Conservation (phyloP, 2,888 invertebrate species). For the Cataglyphis altisquamis region DNA sequence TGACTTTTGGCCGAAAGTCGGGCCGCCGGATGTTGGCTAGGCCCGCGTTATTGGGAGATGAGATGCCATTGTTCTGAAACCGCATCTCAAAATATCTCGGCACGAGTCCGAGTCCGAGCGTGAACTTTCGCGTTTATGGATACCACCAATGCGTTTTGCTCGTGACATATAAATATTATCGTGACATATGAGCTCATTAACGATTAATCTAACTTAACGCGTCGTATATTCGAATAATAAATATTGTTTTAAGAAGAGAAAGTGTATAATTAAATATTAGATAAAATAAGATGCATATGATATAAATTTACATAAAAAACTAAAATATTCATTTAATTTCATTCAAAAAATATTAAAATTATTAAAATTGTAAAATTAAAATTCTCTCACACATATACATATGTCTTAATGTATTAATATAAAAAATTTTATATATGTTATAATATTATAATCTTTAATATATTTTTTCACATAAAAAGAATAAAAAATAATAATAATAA, state of each 20-base stretch:
- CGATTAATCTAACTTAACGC: neutral
- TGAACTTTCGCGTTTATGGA: slow-evolving; percentile 39
- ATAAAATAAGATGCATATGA: neutral
- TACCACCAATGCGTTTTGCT: slow-evolving; percentile 5
- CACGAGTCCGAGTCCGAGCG: slow-evolving; percentile 28
- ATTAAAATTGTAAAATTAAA: neutral
- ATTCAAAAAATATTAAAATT: slow-evolving; percentile 12
- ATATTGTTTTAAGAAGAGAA: neutral
- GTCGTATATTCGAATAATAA: neutral
- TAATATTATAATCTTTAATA: slow-evolving; percentile 6
- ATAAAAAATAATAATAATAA: neutral
- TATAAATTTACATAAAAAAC: neutral
- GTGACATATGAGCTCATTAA: slow-evolving; percentile 5
- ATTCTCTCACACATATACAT: neutral
- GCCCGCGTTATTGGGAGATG: slow-evolving; percentile 64
- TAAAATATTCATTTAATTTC: neutral
- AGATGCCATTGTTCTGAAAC: slow-evolving; percentile 79
- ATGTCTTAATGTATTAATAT: neutral
- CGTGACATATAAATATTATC: slow-evolving; percentile 39
- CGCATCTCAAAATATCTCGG: slow-evolving; percentile 79
- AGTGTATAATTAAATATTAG: neutral
- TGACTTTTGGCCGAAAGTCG: slow-evolving; percentile 41
- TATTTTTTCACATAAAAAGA: too few relatives aligned
- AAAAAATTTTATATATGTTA: neutral
- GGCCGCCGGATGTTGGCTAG: slow-evolving; percentile 63